These are phyloP conservation scores for Acholoe squamosa DNA, from an alignment of 2,888 invertebrate genomes.

Conservation along the genomic window DNA sequence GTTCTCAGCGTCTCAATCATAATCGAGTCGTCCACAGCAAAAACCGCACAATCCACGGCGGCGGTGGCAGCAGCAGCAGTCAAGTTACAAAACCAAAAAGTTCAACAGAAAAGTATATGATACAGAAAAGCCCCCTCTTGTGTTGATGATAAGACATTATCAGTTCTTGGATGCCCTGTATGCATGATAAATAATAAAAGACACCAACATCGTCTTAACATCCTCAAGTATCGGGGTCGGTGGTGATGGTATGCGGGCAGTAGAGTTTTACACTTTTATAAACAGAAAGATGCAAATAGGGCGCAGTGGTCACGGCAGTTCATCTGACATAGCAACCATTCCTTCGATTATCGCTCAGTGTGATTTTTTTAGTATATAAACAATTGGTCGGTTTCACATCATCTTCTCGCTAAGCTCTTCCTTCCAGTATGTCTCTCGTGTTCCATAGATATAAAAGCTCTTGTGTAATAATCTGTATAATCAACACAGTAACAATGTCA, in stretches of 20 bases:
- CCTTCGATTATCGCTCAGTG: slow-evolving; percentile 53
- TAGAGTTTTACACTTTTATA: background rate
- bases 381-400: slow-evolving; percentile 16
- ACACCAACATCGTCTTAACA: slow-evolving; percentile 16
- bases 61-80: background rate
- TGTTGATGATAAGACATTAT: slow-evolving; percentile 7
- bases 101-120: background rate
- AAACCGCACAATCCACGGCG: slow-evolving; percentile 33
- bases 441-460: slow-evolving; percentile 51
- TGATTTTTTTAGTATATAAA: background rate
- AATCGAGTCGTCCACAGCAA: slow-evolving; percentile 28
- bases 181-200: background rate
- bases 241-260: slow-evolving; percentile 18
- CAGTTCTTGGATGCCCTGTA: background rate
- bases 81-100: background rate
- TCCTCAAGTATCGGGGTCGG: slow-evolving; percentile 23
- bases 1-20: slow-evolving; percentile 9
- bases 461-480: background rate
- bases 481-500: slow-evolving; percentile 36
- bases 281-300: background rate
- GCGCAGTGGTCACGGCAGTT: background rate
- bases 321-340: slow-evolving; percentile 25
- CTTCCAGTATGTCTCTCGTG: background rate
- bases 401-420: background rate
- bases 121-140: background rate